Conservation (phyloP, 2,888 invertebrate species). For the Netelia virgata region DNA sequence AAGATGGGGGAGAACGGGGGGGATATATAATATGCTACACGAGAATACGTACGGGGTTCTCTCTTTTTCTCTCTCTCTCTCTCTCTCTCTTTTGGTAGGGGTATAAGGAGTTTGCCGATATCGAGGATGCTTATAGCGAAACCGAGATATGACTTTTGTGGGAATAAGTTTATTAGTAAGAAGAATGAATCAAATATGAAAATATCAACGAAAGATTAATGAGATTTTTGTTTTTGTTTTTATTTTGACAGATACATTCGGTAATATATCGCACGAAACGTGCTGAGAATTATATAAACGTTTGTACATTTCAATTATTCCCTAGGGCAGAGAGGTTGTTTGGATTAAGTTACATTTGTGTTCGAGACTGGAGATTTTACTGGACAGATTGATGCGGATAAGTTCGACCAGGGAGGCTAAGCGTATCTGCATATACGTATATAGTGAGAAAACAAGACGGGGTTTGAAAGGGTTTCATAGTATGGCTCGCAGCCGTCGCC, state of each 20-base stretch:
- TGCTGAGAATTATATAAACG: too few relatives aligned
- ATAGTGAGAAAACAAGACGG: background rate
- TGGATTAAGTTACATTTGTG: conserved; percentile 27
- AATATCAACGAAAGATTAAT: too few relatives aligned
- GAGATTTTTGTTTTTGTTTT: too few relatives aligned
- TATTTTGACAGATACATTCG: too few relatives aligned
- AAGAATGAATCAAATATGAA: background rate
- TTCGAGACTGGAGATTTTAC: conserved; percentile 49
- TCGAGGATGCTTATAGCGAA: background rate
- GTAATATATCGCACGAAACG: too few relatives aligned
- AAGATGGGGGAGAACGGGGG: background rate
- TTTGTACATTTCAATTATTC: background rate
- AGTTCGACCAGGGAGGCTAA: conserved; percentile 20
- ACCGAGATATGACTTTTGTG: background rate
- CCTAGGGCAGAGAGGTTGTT: background rate
- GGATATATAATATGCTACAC: background rate
- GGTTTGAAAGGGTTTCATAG: conserved; percentile 52
- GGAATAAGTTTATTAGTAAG: background rate
- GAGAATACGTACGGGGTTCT: background rate
- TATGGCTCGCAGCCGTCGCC: conserved; percentile 37
- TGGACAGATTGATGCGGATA: conserved; percentile 40
- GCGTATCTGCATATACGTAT: conserved; percentile 2
- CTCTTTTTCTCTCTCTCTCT: background rate
- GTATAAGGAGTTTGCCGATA: background rate
- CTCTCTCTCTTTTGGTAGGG: background rate